Percentiles rank a stretch among this genome's conserved stretches.
phyloP scores from a whole-genome alignment of 2,888 invertebrate species.

The Antitype chi region DNA sequence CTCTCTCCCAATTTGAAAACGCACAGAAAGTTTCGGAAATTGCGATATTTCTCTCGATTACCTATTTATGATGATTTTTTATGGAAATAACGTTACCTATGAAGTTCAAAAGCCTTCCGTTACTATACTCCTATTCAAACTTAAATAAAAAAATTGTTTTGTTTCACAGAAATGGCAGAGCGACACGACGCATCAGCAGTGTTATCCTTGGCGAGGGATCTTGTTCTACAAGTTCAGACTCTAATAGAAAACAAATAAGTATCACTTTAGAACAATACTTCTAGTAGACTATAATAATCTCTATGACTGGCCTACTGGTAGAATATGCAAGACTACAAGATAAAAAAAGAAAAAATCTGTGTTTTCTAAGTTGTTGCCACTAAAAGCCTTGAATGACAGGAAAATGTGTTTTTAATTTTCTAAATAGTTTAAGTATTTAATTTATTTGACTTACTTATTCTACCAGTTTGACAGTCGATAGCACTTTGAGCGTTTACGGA shows the following conservation, averaged over 20 bases:
- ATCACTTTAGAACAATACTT: slow-evolving; percentile 51
- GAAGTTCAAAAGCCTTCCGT: neutral
- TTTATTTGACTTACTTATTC: slow-evolving; percentile 29
- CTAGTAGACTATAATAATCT: slow-evolving; percentile 27
- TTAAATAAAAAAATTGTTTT: neutral
- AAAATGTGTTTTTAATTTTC: too few species aligned
- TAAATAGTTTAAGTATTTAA: neutral
- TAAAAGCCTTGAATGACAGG: neutral
- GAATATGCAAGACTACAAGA: slow-evolving; percentile 26
- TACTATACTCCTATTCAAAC: neutral
- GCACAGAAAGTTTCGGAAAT: neutral
- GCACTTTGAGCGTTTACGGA: slow-evolving; percentile 36
- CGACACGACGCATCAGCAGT: slow-evolving; percentile 96
- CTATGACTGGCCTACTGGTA: slow-evolving; percentile 5
- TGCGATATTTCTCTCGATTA: neutral
- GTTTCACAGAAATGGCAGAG: slow-evolving; percentile 98
- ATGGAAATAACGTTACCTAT: neutral
- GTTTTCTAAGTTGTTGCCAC: neutral
- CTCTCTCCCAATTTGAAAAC: neutral
- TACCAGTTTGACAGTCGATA: neutral
- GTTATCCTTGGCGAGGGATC: slow-evolving; percentile 95
- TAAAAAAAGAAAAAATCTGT: too few species aligned
- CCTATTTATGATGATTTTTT: neutral
- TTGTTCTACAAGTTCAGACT: slow-evolving; percentile 97
- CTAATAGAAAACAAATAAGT: slow-evolving; percentile 97